Conservation (phyloP, 2,888 invertebrate genomes). For the Melinaea marsaeus region DNA sequence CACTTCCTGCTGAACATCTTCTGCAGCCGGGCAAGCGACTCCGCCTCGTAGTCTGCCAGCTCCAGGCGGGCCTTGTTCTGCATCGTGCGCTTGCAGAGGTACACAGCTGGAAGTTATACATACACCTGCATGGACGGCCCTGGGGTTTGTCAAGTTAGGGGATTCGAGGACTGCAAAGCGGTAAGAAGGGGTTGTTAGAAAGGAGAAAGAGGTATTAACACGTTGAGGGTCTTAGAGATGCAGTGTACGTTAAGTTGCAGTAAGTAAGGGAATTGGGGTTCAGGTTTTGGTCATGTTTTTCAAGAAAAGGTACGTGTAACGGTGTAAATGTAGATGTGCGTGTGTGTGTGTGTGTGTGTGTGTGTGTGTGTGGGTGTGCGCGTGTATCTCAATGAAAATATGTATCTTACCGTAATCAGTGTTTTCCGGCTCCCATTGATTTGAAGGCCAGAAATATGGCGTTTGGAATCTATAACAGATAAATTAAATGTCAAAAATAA, state of each 20-base stretch:
- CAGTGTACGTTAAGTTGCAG: no score
- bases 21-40: constrained; percentile 96
- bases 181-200: no score
- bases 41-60: constrained; percentile 98
- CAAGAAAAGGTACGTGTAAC: no score
- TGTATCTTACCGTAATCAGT: constrained; percentile 92
- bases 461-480: constrained; percentile 87
- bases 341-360: neutral
- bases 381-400: neutral
- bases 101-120: constrained; percentile 86
- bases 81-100: constrained; percentile 99
- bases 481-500: neutral
- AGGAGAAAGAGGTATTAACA: no score
- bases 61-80: constrained; percentile 99
- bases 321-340: no score
- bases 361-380: neutral
- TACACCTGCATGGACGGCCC: no score
- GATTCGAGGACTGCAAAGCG: no score
- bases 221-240: no score
- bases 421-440: constrained; percentile 99
- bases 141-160: no score
- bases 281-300: no score
- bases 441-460: constrained; percentile 99
- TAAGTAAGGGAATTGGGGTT: no score
- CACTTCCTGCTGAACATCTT: constrained; percentile 99